phyloP scores from a whole-genome alignment of 35 echinoderm and acorn worm genomes.

The Lytechinus pictus region DNA sequence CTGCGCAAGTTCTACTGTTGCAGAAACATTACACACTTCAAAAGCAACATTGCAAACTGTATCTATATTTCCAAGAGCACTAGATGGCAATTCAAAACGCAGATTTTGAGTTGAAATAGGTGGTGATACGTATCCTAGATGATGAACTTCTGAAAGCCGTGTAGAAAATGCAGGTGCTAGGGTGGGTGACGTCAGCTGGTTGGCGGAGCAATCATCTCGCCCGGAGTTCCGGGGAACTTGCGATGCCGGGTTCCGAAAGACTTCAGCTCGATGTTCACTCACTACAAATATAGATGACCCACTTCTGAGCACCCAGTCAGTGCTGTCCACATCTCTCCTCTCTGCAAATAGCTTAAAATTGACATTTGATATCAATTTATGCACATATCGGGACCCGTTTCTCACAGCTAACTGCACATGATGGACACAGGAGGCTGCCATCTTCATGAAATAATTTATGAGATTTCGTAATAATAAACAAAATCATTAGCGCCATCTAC shows the following conservation, averaged over 20 bases:
- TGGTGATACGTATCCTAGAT: background rate
- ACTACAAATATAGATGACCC: conserved; percentile 78
- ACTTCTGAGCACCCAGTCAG: conserved; percentile 85
- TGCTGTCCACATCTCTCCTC: conserved; percentile 61
- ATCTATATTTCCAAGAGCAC: conserved; percentile 46
- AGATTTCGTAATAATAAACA: background rate
- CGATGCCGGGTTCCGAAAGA: background rate
- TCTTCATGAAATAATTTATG: background rate
- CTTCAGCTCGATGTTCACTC: conserved; percentile 55
- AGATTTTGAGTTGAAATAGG: background rate
- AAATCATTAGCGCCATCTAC: background rate
- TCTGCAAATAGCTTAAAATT: conserved; percentile 85
- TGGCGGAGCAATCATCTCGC: background rate
- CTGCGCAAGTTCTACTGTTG: conserved; percentile 62
- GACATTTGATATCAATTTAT: conserved; percentile 75
- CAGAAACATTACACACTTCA: conserved; percentile 74
- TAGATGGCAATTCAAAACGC: background rate
- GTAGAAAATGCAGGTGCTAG: background rate
- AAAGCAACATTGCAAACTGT: conserved; percentile 91
- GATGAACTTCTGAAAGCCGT: background rate
- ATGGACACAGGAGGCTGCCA: conserved; percentile 63
- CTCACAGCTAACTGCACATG: conserved; percentile 79
- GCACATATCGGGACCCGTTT: conserved; percentile 70
- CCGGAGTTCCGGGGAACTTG: background rate
- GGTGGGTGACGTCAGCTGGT: background rate